Evolutionary conservation across 2,888 invertebrate species (phyloP).

Genomic region (Plutella xylostella): DNA sequence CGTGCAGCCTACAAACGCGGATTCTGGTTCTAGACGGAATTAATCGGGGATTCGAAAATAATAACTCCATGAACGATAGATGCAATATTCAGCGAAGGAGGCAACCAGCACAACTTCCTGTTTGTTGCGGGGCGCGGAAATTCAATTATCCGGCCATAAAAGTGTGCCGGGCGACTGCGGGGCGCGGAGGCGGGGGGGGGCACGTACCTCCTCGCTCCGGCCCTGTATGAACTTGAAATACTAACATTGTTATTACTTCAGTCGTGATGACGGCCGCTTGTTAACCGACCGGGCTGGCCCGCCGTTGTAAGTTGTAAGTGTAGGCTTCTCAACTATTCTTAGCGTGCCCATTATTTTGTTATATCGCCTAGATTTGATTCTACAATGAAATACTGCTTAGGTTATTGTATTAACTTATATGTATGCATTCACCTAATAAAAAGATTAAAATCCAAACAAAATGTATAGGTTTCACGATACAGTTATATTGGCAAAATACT

Average conservation of each 20-base stretch:
- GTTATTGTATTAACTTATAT: too few species aligned
- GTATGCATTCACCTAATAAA: too few species aligned
- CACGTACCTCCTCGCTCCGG: neutral
- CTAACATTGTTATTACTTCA: conserved; percentile 8
- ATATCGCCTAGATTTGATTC: neutral
- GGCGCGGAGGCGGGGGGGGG: neutral
- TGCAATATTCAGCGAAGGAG: conserved; percentile 45
- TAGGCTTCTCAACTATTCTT: neutral
- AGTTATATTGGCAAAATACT: conserved; percentile 8
- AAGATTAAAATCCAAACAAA: neutral
- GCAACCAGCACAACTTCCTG: conserved; percentile 49
- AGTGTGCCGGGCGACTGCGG: conserved; percentile 36
- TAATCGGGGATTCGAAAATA: conserved; percentile 28
- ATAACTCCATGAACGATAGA: conserved; percentile 42
- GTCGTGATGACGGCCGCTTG: conserved; percentile 6
- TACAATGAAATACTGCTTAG: too few species aligned
- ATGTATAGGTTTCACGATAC: neutral
- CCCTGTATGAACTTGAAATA: conserved; percentile 14
- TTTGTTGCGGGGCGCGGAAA: conserved; percentile 58
- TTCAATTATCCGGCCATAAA: conserved; percentile 63
- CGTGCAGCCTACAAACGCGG: too few species aligned
- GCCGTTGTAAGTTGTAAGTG: neutral
- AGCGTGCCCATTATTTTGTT: too few species aligned
- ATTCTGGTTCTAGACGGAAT: too few species aligned
- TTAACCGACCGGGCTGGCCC: neutral